These are phyloP conservation scores for Rhinatrema bivittatum DNA, from an alignment of 2,797 vertebrate species.

Conservation along the genomic window DNA sequence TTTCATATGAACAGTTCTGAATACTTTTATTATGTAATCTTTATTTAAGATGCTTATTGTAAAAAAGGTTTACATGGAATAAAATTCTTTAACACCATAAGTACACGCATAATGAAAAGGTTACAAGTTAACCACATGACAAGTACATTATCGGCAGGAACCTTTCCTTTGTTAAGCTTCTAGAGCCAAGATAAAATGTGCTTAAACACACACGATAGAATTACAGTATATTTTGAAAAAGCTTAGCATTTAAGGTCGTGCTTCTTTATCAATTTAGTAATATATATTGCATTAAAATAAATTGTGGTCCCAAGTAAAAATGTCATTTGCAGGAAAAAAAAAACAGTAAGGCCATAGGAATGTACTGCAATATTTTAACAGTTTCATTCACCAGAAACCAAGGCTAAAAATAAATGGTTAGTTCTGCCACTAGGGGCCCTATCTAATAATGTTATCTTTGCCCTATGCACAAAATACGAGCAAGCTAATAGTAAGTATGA, in stretches of 20 bases:
- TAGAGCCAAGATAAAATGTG: slow-evolving; percentile 42
- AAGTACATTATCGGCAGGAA: slow-evolving; percentile 44
- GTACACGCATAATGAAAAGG: slow-evolving; percentile 50
- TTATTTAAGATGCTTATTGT: slow-evolving; percentile 70
- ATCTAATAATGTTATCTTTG: no score
- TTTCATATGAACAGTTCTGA: slow-evolving; percentile 36
- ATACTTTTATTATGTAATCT: slow-evolving; percentile 54
- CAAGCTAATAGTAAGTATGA: no score
- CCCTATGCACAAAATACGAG: no score
- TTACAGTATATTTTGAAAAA: slow-evolving; percentile 42
- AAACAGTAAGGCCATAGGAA: slow-evolving; percentile 52
- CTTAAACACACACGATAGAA: slow-evolving; percentile 36
- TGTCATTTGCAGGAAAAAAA: slow-evolving; percentile 37
- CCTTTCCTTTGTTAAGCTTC: slow-evolving; percentile 40
- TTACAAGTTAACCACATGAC: slow-evolving; percentile 51
- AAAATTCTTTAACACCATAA: slow-evolving; percentile 52
- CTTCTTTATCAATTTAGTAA: slow-evolving; percentile 38
- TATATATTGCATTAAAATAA: slow-evolving; percentile 42
- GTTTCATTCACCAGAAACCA: slow-evolving; percentile 34
- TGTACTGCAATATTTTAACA: slow-evolving; percentile 35
- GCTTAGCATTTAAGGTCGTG: slow-evolving; percentile 28
- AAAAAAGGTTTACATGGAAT: slow-evolving; percentile 66
- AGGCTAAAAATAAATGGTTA: slow-evolving; percentile 21
- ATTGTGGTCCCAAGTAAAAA: slow-evolving; percentile 22
- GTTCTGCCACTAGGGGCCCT: no score